phyloP scores from a whole-genome alignment of 2,113 vertebrate genomes.

The Blennius ocellaris region DNA sequence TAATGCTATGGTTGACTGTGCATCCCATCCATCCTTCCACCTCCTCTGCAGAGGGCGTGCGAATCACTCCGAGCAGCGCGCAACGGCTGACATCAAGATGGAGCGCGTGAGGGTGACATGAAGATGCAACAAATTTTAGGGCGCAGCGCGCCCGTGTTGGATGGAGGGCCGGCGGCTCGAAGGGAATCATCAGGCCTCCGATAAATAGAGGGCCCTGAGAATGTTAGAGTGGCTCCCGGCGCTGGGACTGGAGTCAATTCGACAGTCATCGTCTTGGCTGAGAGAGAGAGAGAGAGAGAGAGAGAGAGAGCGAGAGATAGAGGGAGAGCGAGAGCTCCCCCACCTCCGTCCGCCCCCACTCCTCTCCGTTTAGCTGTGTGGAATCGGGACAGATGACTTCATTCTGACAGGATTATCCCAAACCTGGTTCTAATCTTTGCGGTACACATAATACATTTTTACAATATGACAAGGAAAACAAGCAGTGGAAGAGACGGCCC shows the following conservation, averaged over 20 bases:
- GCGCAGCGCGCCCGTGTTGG: constrained; percentile 1
- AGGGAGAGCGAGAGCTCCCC: constrained; percentile 42
- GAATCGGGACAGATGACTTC: constrained; percentile 92
- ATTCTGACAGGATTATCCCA: constrained; percentile 93
- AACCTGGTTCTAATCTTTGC: constrained; percentile 96
- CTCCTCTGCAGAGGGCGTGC: constrained; percentile 38
- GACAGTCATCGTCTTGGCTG: constrained; percentile 92
- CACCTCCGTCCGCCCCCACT: constrained; percentile 30
- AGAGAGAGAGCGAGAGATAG: no score
- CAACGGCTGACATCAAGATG: constrained; percentile 66
- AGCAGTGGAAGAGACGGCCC: constrained; percentile 88
- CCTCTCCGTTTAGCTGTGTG: constrained; percentile 60
- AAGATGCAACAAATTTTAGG: constrained; percentile 61
- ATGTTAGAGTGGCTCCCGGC: constrained; percentile 86
- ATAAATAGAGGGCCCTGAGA: constrained; percentile 72
- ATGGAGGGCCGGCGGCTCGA: constrained; percentile 56
- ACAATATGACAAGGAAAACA: constrained; percentile 96
- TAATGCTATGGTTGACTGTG: constrained; percentile 63
- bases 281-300: constrained; percentile 38
- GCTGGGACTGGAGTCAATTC: constrained; percentile 86
- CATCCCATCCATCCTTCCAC: constrained; percentile 47
- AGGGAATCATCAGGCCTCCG: constrained; percentile 74
- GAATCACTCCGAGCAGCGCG: constrained; percentile 71
- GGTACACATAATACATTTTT: constrained; percentile 94
- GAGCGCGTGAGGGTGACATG: constrained; percentile 62